These are phyloP conservation scores for Zoanthus solanderi DNA, from an alignment of 92 coral and sea anemone genomes.

Conservation along the genomic window DNA sequence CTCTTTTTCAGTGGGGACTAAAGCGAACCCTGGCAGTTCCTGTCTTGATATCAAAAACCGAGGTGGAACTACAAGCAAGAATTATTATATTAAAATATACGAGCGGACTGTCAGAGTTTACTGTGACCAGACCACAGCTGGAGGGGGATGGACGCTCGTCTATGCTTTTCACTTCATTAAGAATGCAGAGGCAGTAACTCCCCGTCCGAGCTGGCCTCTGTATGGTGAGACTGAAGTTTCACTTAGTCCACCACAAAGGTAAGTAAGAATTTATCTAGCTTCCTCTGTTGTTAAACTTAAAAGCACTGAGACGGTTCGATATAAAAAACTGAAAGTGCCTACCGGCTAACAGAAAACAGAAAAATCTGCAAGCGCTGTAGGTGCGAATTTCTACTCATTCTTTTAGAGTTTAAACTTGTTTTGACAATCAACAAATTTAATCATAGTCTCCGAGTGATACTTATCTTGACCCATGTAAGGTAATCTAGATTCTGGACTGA, in stretches of 20 bases:
- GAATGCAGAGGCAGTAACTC: background rate
- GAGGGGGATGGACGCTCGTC: conserved; percentile 42
- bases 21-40: conserved; percentile 16
- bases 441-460: too few species aligned
- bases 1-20: conserved; percentile 17
- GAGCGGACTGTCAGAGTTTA: background rate
- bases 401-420: too few species aligned
- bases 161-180: conserved; percentile 5
- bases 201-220: conserved; percentile 21
- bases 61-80: conserved; percentile 19
- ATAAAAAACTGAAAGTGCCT: too few species aligned
- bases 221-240: background rate
- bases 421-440: too few species aligned
- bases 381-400: too few species aligned
- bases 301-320: too few species aligned
- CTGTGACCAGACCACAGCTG: conserved; percentile 26
- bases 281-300: too few species aligned
- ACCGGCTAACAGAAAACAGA: too few species aligned
- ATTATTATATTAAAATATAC: conserved; percentile 9
- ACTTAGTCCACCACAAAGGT: conserved; percentile 1
- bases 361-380: too few species aligned
- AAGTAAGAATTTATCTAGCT: background rate
- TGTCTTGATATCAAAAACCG: conserved; percentile 14
- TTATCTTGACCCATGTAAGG: too few species aligned
- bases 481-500: too few species aligned